Evolutionary conservation across 2,888 invertebrate genomes (phyloP).

Genomic region (Drosophila picticornis): DNA sequence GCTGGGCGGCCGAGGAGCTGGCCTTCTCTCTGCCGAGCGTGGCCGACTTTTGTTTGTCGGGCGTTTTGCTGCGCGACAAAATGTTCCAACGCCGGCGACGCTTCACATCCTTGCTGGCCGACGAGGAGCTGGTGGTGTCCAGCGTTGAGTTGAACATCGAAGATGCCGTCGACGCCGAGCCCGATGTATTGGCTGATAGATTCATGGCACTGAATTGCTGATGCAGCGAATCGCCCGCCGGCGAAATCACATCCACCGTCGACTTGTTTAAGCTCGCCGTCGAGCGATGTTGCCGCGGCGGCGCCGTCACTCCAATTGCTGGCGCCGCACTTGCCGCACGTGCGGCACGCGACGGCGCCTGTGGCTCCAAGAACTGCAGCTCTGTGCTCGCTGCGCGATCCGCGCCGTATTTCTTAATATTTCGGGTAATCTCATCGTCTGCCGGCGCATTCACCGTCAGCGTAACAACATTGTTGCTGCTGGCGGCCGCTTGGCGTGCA

Average conservation of each 20-base stretch:
- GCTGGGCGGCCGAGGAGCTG: conserved; percentile 67
- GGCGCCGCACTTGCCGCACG: conserved; percentile 82
- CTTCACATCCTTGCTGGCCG: conserved; percentile 87
- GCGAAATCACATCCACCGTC: conserved; percentile 68
- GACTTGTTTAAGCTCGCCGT: conserved; percentile 76
- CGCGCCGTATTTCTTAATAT: conserved; percentile 72
- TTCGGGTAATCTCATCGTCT: conserved; percentile 68
- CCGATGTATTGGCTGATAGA: conserved; percentile 75
- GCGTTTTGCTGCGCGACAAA: conserved; percentile 88
- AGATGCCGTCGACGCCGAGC: conserved; percentile 70
- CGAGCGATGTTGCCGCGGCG: conserved; percentile 80
- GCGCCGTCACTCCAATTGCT: conserved; percentile 71
- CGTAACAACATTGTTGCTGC: conserved; percentile 58
- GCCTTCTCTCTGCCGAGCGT: conserved; percentile 89
- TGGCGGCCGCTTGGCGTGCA: conserved; percentile 42
- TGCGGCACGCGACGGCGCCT: conserved; percentile 71
- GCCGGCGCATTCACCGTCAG: conserved; percentile 55
- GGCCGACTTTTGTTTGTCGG: conserved; percentile 88
- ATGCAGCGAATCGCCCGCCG: conserved; percentile 67
- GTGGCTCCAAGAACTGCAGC: conserved; percentile 75
- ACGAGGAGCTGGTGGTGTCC: conserved; percentile 79
- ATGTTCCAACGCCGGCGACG: conserved; percentile 89
- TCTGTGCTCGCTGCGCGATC: conserved; percentile 81
- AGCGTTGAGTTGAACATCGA: conserved; percentile 85
- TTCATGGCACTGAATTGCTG: conserved; percentile 83